Base-by-base conservation (phyloP, 2,797 vertebrate species). In the Acanthurus lineatus region DNA sequence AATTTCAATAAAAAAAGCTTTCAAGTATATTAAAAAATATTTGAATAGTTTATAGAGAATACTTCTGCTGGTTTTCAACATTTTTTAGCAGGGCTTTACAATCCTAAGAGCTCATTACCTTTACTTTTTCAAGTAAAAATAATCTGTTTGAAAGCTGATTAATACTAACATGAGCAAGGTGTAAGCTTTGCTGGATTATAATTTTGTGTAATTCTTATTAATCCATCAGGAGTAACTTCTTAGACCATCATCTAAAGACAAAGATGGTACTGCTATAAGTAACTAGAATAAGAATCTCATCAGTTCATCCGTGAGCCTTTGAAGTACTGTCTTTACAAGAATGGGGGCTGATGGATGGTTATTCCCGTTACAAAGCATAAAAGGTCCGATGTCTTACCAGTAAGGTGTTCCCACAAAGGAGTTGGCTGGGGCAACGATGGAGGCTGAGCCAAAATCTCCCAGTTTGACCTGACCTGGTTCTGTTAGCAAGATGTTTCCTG, bases 381-480 rank as follows among this genome's bases (percentile, higher is more conserved):
- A 48, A 67, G 19, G 5, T 56, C 4, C 22, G 11, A 32, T 1
- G 1, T 72, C 92, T 95, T 90, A 98, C 97, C 97, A 98, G 91
- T 98, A 98, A 2, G 97, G 97, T 54, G 97, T 98, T 86, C 97
- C 97, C 85, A 98, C 97, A 8, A 98, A 98, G 54, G 97, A 98
- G 94, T 98, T 98, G 79, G 97, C 97, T 1, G 97, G 97, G 38
- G 97, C 96, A 9, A 96, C 92, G 48, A 98, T 97, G 81, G 97
- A 98, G 51, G 97, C 97, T 0, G 97, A 98, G 74, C 97, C 97
- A 45, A 98, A 98, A 86, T 98, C 97, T 79, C 97, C 97, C 63
- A 98, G 94, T 90, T 98, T 98, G 83, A 98, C 97, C 90, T 97
- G 95, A 25, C 97, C 97, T 6, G 97, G 97, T 87, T 98, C 97